A percentile compares a stretch with the other conserved stretches of the same genome.
Evolutionary conservation across 2,888 invertebrate species (phyloP).

Genomic region (Philhelius pedissequus): DNA sequence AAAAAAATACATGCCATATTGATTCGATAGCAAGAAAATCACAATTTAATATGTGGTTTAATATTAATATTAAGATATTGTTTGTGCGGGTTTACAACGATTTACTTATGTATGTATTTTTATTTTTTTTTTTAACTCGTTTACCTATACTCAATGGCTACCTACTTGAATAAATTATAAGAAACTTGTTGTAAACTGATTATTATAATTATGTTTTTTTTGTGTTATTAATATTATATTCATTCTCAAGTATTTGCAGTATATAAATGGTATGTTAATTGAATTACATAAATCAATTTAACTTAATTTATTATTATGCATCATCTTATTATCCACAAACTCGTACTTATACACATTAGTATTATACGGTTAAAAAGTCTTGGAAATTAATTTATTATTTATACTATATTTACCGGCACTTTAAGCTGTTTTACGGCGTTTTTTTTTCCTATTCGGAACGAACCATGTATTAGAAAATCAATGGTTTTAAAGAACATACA

Average conservation of each 20-base stretch:
- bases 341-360: neutral
- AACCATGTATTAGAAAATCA: too few species aligned
- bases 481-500: too few species aligned
- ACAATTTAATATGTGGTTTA: neutral
- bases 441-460: too few species aligned
- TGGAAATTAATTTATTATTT: neutral
- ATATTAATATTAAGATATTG: conserved; percentile 4
- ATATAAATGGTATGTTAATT: conserved; percentile 13
- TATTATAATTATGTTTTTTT: conserved; percentile 2
- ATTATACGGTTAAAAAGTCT: neutral
- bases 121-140: neutral
- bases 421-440: too few species aligned
- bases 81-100: neutral
- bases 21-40: neutral
- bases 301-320: neutral
- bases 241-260: neutral
- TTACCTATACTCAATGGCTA: conserved; percentile 4
- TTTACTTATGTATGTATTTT: conserved; percentile 1
- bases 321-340: neutral
- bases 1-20: neutral
- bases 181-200: conserved; percentile 16
- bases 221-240: neutral
- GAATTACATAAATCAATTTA: conserved; percentile 25
- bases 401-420: neutral
- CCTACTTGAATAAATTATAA: conserved; percentile 20